Percentiles rank a stretch among this genome's conserved stretches.
phyloP scores from a whole-genome alignment of 1,140 invertebrate species.

The Drepana arcuata region DNA sequence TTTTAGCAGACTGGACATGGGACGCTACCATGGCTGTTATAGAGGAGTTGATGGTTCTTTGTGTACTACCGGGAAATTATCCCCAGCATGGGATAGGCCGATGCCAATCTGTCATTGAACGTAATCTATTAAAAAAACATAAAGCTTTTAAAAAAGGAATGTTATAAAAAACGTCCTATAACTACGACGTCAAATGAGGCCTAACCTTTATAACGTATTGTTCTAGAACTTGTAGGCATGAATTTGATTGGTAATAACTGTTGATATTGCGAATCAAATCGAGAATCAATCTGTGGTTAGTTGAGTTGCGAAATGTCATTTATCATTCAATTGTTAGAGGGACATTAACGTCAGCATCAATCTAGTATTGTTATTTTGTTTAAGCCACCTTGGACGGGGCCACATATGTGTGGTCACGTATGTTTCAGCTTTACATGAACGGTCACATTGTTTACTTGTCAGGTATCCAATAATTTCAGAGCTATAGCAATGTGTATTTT shows the following conservation, averaged over 20 bases:
- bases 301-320: slow-evolving; percentile 37
- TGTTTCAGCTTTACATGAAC: too few species aligned
- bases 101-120: too few species aligned
- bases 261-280: slow-evolving; percentile 14
- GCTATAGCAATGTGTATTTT: too few species aligned
- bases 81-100: too few species aligned
- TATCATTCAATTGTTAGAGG: slow-evolving; percentile 50
- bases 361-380: slow-evolving; percentile 25
- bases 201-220: too few species aligned
- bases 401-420: slow-evolving; percentile 10
- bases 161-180: too few species aligned
- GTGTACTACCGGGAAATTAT: slow-evolving; percentile 22
- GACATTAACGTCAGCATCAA: slow-evolving; percentile 37
- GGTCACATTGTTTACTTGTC: too few species aligned
- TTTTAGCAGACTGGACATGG: slow-evolving; percentile 41
- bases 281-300: slow-evolving; percentile 28
- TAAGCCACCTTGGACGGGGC: slow-evolving; percentile 9
- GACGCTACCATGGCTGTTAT: slow-evolving; percentile 34
- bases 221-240: slow-evolving; percentile 11
- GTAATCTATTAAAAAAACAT: too few species aligned
- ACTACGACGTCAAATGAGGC: too few species aligned
- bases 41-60: slow-evolving; percentile 25
- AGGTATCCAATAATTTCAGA: too few species aligned
- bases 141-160: too few species aligned
- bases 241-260: slow-evolving; percentile 27